Evolutionary conservation across 2,888 invertebrate genomes (phyloP).

Genomic region (Venusia cambrica): DNA sequence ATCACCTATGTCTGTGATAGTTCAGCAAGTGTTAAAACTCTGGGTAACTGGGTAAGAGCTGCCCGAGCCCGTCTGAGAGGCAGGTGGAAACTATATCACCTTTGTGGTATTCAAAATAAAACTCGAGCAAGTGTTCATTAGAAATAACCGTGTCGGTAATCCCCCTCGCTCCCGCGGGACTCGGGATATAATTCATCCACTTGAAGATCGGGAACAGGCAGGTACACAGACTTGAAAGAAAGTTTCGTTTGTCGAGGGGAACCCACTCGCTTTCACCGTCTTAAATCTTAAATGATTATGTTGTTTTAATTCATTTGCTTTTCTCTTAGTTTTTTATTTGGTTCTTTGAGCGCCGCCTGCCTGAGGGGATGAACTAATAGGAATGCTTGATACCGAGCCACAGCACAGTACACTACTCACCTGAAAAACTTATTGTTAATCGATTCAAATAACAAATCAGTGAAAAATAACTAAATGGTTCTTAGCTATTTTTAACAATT

Average conservation of each 20-base stretch:
- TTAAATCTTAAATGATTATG: conserved; percentile 78
- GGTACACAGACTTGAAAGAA: conserved; percentile 76
- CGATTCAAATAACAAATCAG: conserved; percentile 54
- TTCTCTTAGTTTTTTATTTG: conserved; percentile 63
- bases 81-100: conserved; percentile 68
- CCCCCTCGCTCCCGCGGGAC: conserved; percentile 71
- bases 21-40: conserved; percentile 11
- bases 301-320: conserved; percentile 80
- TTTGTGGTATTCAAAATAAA: conserved; percentile 64
- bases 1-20: conserved; percentile 5
- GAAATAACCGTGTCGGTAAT: conserved; percentile 57
- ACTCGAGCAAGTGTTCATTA: conserved; percentile 70
- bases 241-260: conserved; percentile 75
- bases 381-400: conserved; percentile 43
- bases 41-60: no score
- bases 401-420: conserved; percentile 38
- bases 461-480: no score
- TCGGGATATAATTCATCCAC: conserved; percentile 77
- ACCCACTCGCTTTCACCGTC: conserved; percentile 62
- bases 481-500: no score
- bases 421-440: no score
- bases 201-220: conserved; percentile 76
- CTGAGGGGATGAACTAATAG: conserved; percentile 63
- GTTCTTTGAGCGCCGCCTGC: conserved; percentile 73
- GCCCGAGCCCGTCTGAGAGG: conserved; percentile 29